Evolutionary conservation across 1,140 invertebrate species (phyloP).

Genomic region (Protaetia brevitarsis): DNA sequence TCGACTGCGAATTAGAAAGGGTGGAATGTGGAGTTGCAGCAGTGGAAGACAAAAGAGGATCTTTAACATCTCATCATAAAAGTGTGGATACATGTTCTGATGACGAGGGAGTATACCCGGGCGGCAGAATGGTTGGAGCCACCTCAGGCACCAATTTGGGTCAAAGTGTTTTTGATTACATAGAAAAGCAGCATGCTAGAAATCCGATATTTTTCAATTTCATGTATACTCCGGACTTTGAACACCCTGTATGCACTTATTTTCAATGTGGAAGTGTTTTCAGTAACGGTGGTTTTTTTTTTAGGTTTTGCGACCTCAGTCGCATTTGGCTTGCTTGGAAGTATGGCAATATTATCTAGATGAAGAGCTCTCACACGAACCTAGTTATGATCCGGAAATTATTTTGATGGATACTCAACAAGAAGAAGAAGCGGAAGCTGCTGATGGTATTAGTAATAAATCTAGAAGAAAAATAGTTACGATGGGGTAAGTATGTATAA

Average conservation of each 20-base stretch:
- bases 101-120: constrained; percentile 71
- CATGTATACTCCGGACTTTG: constrained; percentile 75
- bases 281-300: too few species aligned
- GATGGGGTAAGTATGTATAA: constrained; percentile 63
- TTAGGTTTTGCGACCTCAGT: constrained; percentile 85
- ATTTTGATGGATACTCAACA: constrained; percentile 67
- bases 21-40: constrained; percentile 83
- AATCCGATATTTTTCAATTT: constrained; percentile 91
- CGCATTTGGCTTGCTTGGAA: constrained; percentile 77
- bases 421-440: constrained; percentile 71
- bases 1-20: constrained; percentile 90
- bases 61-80: constrained; percentile 68
- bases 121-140: constrained; percentile 56
- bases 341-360: constrained; percentile 92
- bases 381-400: constrained; percentile 90
- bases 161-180: constrained; percentile 91
- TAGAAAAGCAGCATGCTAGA: constrained; percentile 84
- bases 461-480: constrained; percentile 64
- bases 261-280: constrained; percentile 24
- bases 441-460: constrained; percentile 57
- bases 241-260: constrained; percentile 64
- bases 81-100: constrained; percentile 69
- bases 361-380: constrained; percentile 87
- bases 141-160: constrained; percentile 63
- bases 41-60: constrained; percentile 77